phyloP scores from a whole-genome alignment of 2,113 vertebrate species.

The Odontesthes bonariensis region DNA sequence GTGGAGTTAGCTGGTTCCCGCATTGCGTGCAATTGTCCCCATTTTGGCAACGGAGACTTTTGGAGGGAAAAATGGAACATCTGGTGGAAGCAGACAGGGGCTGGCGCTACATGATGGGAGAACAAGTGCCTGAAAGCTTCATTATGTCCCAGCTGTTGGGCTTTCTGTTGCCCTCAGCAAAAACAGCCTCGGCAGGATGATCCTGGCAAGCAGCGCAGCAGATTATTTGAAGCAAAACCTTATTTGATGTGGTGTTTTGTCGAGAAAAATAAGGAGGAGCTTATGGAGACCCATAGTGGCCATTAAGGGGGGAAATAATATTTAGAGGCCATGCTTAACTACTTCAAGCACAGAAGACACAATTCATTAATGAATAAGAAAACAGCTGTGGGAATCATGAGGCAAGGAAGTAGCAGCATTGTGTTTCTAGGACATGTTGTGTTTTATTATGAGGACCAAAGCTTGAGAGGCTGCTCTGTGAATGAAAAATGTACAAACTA shows the following conservation, averaged over 20 bases:
- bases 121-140: constrained; percentile 83
- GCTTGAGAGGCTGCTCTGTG: too few species aligned
- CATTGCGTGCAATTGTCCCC: constrained; percentile 31
- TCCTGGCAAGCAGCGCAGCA: constrained; percentile 58
- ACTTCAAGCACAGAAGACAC: not conserved
- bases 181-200: constrained; percentile 71
- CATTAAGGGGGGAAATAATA: not conserved
- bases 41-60: constrained; percentile 63
- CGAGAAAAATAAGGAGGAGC: constrained; percentile 25
- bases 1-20: constrained; percentile 51
- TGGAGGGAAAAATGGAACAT: constrained; percentile 78
- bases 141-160: constrained; percentile 84
- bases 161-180: constrained; percentile 80
- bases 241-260: constrained; percentile 17
- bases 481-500: too few species aligned
- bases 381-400: too few species aligned
- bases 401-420: too few species aligned
- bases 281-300: not conserved
- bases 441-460: too few species aligned
- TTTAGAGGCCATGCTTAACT: not conserved
- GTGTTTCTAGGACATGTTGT: too few species aligned
- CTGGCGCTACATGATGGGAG: constrained; percentile 77
- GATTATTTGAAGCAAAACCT: constrained; percentile 51
- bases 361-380: too few species aligned
- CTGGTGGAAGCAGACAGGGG: constrained; percentile 79